phyloP scores from a whole-genome alignment of 2,888 invertebrate species.

The Argyra leucocephala region DNA sequence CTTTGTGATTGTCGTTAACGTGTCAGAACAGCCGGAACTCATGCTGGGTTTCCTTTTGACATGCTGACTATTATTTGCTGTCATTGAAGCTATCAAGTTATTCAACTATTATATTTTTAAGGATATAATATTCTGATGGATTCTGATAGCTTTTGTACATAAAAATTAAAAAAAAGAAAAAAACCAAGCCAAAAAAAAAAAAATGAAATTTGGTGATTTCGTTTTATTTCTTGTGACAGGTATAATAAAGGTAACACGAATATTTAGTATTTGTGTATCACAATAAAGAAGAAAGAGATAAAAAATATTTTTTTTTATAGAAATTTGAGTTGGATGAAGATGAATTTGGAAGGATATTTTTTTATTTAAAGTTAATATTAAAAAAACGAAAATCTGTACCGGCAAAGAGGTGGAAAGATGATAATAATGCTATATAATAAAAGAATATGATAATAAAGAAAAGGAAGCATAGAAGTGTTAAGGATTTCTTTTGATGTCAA shows the following conservation, averaged over 20 bases:
- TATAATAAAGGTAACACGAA: no score
- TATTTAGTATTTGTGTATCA: no score
- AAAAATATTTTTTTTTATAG: no score
- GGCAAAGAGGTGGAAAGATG: background rate
- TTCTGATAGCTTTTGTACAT: background rate
- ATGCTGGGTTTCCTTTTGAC: background rate
- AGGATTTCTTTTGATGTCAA: constrained; percentile 3
- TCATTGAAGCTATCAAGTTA: constrained; percentile 6
- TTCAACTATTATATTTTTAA: background rate
- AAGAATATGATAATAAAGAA: constrained; percentile 1
- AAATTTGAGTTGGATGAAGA: no score
- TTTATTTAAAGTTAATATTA: no score
- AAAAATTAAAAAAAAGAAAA: no score
- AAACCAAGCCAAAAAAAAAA: no score
- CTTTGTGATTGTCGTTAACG: background rate
- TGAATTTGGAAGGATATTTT: no score
- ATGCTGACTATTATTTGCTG: background rate
- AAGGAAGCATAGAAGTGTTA: background rate
- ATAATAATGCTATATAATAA: background rate
- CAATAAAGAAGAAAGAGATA: no score
- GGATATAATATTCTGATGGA: background rate
- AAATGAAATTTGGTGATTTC: no score
- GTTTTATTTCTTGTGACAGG: no score
- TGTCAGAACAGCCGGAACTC: constrained; percentile 6
- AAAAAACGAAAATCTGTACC: no score